These are phyloP conservation scores for Germaria angustata DNA, from an alignment of 2,888 invertebrate species.

Conservation along the genomic window DNA sequence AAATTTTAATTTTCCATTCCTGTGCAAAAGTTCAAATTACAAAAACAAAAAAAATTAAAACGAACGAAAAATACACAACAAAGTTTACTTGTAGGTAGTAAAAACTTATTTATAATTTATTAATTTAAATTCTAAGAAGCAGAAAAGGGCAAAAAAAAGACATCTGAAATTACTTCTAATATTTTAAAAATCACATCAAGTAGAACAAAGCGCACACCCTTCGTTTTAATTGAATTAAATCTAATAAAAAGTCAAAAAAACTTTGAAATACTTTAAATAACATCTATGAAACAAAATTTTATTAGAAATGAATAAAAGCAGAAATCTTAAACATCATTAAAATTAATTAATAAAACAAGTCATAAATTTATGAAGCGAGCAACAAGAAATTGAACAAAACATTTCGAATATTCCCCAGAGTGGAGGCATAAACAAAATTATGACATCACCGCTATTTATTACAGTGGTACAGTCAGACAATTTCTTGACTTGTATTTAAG, in stretches of 20 bases:
- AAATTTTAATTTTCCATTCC: slow-evolving; percentile 19
- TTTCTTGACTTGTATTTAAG: slow-evolving; percentile 13
- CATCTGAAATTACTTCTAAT: background rate
- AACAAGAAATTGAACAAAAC: background rate
- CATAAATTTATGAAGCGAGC: slow-evolving; percentile 7
- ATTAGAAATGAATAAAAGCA: background rate
- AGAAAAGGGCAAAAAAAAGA: background rate
- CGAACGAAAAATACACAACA: no score
- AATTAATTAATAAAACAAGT: slow-evolving; percentile 58
- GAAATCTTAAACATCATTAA: slow-evolving; percentile 53
- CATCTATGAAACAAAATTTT: background rate
- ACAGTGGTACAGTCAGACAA: background rate
- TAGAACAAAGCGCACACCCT: background rate
- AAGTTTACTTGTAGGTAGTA: no score
- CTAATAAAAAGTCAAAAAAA: slow-evolving; percentile 52
- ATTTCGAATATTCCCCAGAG: slow-evolving; percentile 35
- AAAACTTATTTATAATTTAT: background rate
- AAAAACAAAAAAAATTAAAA: no score
- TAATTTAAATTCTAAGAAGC: slow-evolving; percentile 44
- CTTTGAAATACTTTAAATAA: slow-evolving; percentile 16
- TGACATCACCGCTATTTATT: slow-evolving; percentile 45
- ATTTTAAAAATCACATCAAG: background rate
- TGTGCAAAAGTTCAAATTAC: no score
- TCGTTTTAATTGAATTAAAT: slow-evolving; percentile 54
- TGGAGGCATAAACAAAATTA: slow-evolving; percentile 1